These are phyloP conservation scores for Sinohyriopsis cumingii DNA, from an alignment of 2,888 invertebrate genomes.

Conservation along the genomic window DNA sequence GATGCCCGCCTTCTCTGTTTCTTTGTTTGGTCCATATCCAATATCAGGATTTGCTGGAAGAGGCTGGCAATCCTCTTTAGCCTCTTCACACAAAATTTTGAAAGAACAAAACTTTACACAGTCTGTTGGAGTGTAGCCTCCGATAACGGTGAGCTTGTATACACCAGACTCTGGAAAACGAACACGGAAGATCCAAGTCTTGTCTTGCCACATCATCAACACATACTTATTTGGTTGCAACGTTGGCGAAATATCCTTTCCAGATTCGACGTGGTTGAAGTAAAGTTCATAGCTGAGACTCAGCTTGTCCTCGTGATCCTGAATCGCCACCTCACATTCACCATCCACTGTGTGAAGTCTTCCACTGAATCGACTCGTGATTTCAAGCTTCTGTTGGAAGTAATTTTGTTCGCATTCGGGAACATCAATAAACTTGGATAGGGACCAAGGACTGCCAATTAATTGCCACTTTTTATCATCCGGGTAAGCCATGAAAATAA, in stretches of 20 bases:
- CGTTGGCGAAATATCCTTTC: constrained; percentile 23
- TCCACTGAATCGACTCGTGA: constrained; percentile 9
- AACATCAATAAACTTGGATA: constrained; percentile 13
- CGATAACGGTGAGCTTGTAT: constrained; percentile 35
- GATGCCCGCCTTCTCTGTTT: constrained; percentile 30
- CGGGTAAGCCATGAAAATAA: constrained; percentile 18
- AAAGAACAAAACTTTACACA: constrained; percentile 30
- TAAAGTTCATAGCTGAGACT: constrained; percentile 34
- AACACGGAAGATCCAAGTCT: constrained; percentile 29
- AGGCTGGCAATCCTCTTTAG: constrained; percentile 31
- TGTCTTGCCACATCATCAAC: constrained; percentile 25
- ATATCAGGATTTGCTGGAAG: constrained; percentile 36
- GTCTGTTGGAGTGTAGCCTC: constrained; percentile 16
- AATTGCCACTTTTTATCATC: constrained; percentile 24
- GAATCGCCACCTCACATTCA: constrained; percentile 20
- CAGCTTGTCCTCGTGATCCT: constrained; percentile 12
- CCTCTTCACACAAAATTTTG: constrained; percentile 35
- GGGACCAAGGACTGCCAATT: constrained; percentile 9
- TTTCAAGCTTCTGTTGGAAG: constrained; percentile 12
- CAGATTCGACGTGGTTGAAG: constrained; percentile 40
- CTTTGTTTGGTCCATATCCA: constrained; percentile 40
- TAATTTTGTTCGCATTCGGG: constrained; percentile 15
- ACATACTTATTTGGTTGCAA: constrained; percentile 42
- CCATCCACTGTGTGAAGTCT: constrained; percentile 19
- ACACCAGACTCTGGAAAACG: constrained; percentile 41